Base-by-base conservation (phyloP, 1,140 invertebrate species). In the Drusus annulatus region DNA sequence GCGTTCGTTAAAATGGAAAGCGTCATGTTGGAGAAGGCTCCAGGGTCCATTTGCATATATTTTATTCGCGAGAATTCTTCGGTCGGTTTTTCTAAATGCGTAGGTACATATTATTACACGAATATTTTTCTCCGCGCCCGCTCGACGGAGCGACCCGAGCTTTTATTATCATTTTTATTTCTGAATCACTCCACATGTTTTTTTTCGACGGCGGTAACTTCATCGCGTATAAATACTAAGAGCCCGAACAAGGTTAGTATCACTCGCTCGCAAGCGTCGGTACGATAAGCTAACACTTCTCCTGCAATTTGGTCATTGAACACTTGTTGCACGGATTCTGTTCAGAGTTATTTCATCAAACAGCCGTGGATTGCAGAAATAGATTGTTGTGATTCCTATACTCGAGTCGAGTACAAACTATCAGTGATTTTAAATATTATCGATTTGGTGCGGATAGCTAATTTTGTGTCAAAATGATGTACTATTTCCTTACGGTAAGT, bases 231-330 rank as follows among this genome's bases (percentile, higher is more conserved):
- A 83, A 77, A 83, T 83, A 83, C 50, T 79, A 76, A 56, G 65
- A 52, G 58, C 45, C 5, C n/a, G 56, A 45, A 71, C 81, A 83
- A 83, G 81, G 81, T 83, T 83, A 83, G 81, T 60, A 71, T 69
- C 81, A 83, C 69, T 83, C 81, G 69, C 78, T 78, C 78, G 74
- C 65, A 17, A 73, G 81, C 51, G 60, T 54, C 71, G 56, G 78
- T 74, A 21, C 51, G 76, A 78, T 68, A 78, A 68, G 68, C 45
- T 16, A n/a, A 52, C 68, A 68, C 63, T 68, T 31, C 63, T 68
- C 56, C 56, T 45, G 36, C 36, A 45, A 45, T 45, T 45, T 45
- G 58, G 23, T 78, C 58, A 65, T 52, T 52, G 21, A 28, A 23
- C 51, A 76, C 56, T 76, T 62, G 74, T 76, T 63, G 74, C 74